Conservation (phyloP, 2,888 invertebrate genomes). For the Neuroscelio doddi region DNA sequence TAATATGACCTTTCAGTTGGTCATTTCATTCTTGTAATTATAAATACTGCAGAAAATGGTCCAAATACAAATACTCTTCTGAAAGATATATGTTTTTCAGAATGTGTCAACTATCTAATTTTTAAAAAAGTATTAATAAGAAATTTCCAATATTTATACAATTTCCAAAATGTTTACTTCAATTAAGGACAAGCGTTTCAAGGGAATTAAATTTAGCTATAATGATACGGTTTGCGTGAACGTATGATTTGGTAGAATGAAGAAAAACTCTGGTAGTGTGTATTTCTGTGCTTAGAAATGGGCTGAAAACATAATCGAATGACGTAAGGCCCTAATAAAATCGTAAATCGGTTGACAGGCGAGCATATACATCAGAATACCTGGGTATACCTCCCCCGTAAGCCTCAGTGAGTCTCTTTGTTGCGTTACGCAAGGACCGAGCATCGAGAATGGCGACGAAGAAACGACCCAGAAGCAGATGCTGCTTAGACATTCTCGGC, state of each 20-base stretch:
- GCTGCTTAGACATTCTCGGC: constrained; percentile 58
- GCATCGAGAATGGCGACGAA: constrained; percentile 60
- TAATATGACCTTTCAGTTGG: too few species aligned
- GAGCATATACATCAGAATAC: constrained; percentile 57
- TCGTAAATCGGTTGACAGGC: constrained; percentile 69
- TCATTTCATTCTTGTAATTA: too few species aligned
- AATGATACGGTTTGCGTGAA: constrained; percentile 4
- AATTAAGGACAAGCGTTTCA: too few species aligned
- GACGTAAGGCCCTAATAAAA: constrained; percentile 70
- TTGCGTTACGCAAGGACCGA: constrained; percentile 58
- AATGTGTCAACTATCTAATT: too few species aligned
- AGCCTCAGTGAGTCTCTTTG: constrained; percentile 59
- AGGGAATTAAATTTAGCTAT: background rate
- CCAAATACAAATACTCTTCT: too few species aligned
- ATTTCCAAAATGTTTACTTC: too few species aligned
- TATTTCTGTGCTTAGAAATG: constrained; percentile 26
- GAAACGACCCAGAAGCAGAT: constrained; percentile 63
- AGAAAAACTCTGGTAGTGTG: constrained; percentile 20
- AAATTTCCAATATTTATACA: too few species aligned
- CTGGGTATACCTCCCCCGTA: constrained; percentile 64
- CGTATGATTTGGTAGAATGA: background rate
- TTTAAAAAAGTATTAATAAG: too few species aligned
- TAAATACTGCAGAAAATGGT: too few species aligned
- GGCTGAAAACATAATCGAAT: constrained; percentile 63
- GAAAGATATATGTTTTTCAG: too few species aligned